Base-by-base conservation (phyloP, 2,113 vertebrate genomes). In the Regulus satrapa region DNA sequence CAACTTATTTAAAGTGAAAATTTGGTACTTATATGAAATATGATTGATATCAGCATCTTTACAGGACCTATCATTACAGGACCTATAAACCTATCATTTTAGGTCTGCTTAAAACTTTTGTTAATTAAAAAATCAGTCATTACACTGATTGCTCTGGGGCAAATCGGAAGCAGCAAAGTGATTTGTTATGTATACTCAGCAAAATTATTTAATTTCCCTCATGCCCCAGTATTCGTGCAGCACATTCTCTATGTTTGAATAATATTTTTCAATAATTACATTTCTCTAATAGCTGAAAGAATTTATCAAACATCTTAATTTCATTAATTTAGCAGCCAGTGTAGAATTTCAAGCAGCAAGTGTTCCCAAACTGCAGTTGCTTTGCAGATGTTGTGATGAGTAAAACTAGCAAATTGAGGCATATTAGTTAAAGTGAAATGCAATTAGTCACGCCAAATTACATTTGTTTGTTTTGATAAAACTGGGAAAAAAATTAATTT, bases 201-300 rank as follows among this genome's bases (percentile, higher is more conserved):
- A 91, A 93, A 93, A 93, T 38, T 0, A 54, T 94, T 92, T 62
- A 6, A 94, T 86, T 89, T 88, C 40, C 34, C 45, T 55, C 6
- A 4, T 74, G 43, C 10, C 7, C 14, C 14, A 2, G 41, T 43
- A 34, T 25, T 88, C 0, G 0, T 58, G 63, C 19, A 83, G 41
- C 49, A 73, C 5, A 54, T 78, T 92, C 40, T 68, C 19, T 68
- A 48, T 40, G 25, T 85, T 93, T 74, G 34, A 31, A 11, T 25
- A 73, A 79, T 52, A 82, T 64, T 93, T 92, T 93, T 90, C 21
- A 85, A 73, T 80, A 92, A 89, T 91, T 91, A 80, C 23, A 68
- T 91, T 85, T 93, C 29, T 85, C 24, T 88, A 82, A 88, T 77
- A 81, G 38, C 45, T 62, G 14, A 8, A 80, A 61, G 67, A 92